Percentiles rank a stretch among this genome's conserved stretches.
Evolutionary conservation across 2,113 vertebrate species (phyloP).

Genomic region (Polypterus bichir): DNA sequence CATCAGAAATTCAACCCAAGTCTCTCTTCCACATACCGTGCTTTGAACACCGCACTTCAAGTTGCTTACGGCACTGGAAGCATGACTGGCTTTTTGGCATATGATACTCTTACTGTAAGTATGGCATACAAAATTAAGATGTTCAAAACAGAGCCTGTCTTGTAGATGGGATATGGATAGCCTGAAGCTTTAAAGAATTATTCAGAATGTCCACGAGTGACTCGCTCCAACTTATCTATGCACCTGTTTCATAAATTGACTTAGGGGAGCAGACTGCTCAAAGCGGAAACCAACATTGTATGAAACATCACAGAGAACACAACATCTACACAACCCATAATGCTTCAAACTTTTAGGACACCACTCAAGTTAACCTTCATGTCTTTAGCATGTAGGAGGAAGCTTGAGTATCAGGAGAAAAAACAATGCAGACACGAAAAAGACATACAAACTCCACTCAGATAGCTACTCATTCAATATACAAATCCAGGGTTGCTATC

Average conservation of each 20-base stretch:
- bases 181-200: background rate
- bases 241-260: background rate
- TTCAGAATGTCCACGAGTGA: background rate
- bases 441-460: too few species aligned
- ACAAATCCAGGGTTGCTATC: too few species aligned
- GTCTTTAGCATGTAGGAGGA: too few species aligned
- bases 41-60: conserved; percentile 22
- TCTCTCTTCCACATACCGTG: conserved; percentile 40
- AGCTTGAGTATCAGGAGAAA: too few species aligned
- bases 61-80: conserved; percentile 34
- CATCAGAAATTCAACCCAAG: conserved; percentile 34
- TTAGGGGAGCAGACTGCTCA: background rate
- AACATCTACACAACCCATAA: too few species aligned
- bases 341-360: too few species aligned
- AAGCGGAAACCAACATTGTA: too few species aligned
- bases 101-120: conserved; percentile 35
- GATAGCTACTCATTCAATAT: too few species aligned
- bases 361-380: too few species aligned
- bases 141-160: accelerated
- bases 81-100: conserved; percentile 36
- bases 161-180: background rate
- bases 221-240: too few species aligned
- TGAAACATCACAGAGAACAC: too few species aligned
- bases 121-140: background rate
- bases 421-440: too few species aligned